These are phyloP conservation scores for Tinea semifulvella DNA, from an alignment of 2,888 invertebrate species.

Conservation along the genomic window DNA sequence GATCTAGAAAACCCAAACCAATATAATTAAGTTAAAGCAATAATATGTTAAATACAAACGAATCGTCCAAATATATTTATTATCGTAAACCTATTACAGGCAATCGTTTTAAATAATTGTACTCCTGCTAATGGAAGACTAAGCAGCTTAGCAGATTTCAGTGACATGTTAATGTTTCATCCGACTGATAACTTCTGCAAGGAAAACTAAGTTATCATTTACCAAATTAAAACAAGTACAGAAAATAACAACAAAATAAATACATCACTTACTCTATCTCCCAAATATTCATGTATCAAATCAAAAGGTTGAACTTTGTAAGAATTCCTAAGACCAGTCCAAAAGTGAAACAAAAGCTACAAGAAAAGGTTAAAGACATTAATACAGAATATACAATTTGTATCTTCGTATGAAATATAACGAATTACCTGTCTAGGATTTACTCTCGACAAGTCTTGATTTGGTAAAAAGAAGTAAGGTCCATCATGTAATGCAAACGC, in stretches of 20 bases:
- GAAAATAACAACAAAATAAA: neutral
- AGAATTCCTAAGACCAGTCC: constrained; percentile 63
- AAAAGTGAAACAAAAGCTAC: constrained; percentile 32
- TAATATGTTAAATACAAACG: too few species aligned
- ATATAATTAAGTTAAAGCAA: too few species aligned
- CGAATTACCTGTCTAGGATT: constrained; percentile 35
- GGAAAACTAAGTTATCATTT: too few species aligned
- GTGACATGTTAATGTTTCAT: too few species aligned
- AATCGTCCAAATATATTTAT: too few species aligned
- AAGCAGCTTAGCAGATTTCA: too few species aligned
- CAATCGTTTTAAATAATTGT: too few species aligned
- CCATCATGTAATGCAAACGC: constrained; percentile 40
- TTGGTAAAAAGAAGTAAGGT: constrained; percentile 26
- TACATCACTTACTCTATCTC: constrained; percentile 31
- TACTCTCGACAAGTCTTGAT: constrained; percentile 25
- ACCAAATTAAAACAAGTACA: too few species aligned
- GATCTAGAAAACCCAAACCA: constrained; percentile 46
- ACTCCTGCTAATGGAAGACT: too few species aligned
- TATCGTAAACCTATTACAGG: too few species aligned
- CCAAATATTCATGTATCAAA: constrained; percentile 64
- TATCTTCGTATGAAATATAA: neutral
- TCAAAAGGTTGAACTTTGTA: constrained; percentile 70
- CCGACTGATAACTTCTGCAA: too few species aligned
- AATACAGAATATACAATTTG: constrained; percentile 1
- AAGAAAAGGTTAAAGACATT: constrained; percentile 11